Base-by-base conservation (phyloP, 92 coral and sea anemone species). In the Epizoanthus stellaris region DNA sequence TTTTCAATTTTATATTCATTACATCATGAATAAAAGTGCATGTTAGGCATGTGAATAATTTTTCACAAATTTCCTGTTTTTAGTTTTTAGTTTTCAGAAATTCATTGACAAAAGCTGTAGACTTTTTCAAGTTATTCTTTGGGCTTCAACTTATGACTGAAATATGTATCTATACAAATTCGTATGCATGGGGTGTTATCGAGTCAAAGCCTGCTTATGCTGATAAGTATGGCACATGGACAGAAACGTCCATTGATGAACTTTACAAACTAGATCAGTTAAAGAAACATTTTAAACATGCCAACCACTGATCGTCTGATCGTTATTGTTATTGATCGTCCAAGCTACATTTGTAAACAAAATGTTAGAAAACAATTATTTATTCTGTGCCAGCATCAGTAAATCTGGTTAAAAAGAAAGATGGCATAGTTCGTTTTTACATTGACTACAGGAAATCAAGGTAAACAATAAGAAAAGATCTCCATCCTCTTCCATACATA, bases 41-140 rank as follows among this genome's bases (percentile, higher is more conserved):
- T 47, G 9, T 47, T 49, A 43, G 76, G 57, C 49, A 71, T 42
- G 13, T 71, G 19, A 69, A 21, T 66, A 25, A 66, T 38, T 25
- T 16, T 21, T 11, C 43, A 68, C 43, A 68, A 68, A 34, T 68
- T 43, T 68, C n/a, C 52, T 68, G 53, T 42, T 71, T 45, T 39
- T 43, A 45, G 76, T 71, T 21, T 38, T n/a, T n/a, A n/a, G n/a
- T 89, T 16, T 85, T 89, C 23, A 77, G 93, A 52, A 73, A 65
- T 67, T 25, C 81, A 49, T 81, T 91, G 92, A 91, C 88, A 43
- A 91, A 71, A 52, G 91, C 93, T 47, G 70, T 89, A 40, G 85
- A 93, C 61, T 91, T 93, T 89, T 93, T 93, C 70, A 59, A 64
- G 11, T 81, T 88, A 9, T 88, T 85, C 66, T 84, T 93, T 80